Base-by-base conservation (phyloP, 2,113 vertebrate species). In the Paracanthobrama guichenoti region DNA sequence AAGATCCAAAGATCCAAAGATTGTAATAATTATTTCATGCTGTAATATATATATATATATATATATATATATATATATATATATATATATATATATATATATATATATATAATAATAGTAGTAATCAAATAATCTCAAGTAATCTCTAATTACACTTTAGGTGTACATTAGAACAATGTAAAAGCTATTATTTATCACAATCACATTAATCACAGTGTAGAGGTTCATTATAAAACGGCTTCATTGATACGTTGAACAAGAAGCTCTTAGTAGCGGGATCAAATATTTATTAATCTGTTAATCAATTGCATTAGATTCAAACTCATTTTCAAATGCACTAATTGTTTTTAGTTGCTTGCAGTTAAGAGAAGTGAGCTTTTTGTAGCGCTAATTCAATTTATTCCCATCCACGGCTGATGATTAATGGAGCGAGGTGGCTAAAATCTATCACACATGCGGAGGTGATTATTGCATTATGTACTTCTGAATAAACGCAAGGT, bases 381-480 rank as follows among this genome's bases (percentile, higher is more conserved):
- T 12, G 22, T 42, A 18, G 7, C 71, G 50, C 20, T 88, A 86
- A 91, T 89, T 91, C 74, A 85, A 88, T 91, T 89, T 81, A 85
- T 76, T 89, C 69, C 79, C 69, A 85, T 89, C 26, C 59, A 69
- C 81, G 85, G 80, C 81, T 28, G 71, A 86, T 91, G 89, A 93
- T 93, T 91, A 91, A 93, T 93, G 81, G 82, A 55, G 48, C 60
- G 22, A 46, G 77, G 60, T 48, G 50, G 69, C 26, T 48, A 55
- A 87, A 89, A 90, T 91, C 87, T 86, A 90, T 92, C 89, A 90
- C 75, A 84, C 83, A 86, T 71, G 82, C 35, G 59, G 76, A 89
- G 85, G 87, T 91, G 90, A 92, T 91, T 92, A 86, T 91, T 92
- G 91, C 59, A 90, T 91, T 84, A 90, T 80, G 66, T 88, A 83